These are phyloP conservation scores for Cyprinodon brontotheroides DNA, from an alignment of 2,113 vertebrate genomes.

Conservation along the genomic window DNA sequence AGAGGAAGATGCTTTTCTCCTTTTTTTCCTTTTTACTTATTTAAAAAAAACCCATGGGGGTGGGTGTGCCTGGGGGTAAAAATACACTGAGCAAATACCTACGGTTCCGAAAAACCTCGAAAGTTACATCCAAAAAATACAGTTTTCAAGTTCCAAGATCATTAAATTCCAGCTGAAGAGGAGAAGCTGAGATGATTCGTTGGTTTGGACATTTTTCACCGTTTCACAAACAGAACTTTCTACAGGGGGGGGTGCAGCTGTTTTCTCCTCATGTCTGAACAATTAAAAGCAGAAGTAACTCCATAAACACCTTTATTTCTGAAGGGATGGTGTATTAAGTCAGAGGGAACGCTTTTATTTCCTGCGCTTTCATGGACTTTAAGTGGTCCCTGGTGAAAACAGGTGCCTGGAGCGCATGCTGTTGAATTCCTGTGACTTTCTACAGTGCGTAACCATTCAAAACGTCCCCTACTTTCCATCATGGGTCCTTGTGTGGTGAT, in stretches of 20 bases:
- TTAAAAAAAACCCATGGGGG: not conserved
- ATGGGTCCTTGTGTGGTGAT: no score
- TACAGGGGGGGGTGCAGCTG: not conserved
- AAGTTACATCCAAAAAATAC: not conserved
- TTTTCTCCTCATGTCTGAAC: not conserved
- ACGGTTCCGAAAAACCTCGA: constrained; percentile 17
- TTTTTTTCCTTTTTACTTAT: not conserved
- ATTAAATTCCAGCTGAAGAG: not conserved
- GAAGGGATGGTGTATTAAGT: not conserved
- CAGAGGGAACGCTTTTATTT: no score
- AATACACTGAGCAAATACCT: constrained; percentile 44
- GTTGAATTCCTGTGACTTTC: no score
- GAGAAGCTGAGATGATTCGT: not conserved
- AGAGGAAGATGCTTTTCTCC: constrained; percentile 56
- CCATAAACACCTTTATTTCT: not conserved
- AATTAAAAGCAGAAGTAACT: not conserved
- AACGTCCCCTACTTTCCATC: no score
- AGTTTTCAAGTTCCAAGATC: not conserved
- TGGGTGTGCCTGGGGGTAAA: constrained; percentile 4
- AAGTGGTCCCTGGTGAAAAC: no score
- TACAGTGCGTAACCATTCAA: no score
- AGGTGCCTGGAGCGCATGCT: no score
- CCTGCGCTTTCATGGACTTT: no score
- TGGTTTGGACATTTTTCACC: not conserved
- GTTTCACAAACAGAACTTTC: not conserved